A percentile compares a stretch with the other conserved stretches of the same genome.
Evolutionary conservation across 2,113 vertebrate genomes (phyloP).

Genomic region (Cisticola juncidis): DNA sequence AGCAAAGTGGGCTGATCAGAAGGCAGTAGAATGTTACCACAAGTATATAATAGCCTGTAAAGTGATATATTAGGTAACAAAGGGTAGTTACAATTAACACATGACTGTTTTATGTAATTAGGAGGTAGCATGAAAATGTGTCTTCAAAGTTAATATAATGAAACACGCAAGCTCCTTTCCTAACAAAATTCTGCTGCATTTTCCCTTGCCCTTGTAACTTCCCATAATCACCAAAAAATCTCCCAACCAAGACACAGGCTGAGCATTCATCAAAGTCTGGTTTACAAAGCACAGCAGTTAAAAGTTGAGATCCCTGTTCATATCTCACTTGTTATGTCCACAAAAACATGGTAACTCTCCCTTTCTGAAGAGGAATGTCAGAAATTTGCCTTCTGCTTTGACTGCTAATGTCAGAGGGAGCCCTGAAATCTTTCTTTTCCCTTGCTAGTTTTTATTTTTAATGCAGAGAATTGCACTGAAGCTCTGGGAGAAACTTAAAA

Average conservation of each 20-base stretch:
- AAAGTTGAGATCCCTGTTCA: not conserved
- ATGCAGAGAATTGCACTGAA: not conserved
- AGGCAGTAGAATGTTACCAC: not conserved
- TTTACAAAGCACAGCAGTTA: not conserved
- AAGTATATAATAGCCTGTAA: not conserved
- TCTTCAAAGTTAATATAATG: not conserved
- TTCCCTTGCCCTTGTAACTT: not conserved
- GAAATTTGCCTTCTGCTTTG: not conserved
- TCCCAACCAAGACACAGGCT: not conserved
- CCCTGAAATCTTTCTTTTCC: not conserved
- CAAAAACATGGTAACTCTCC: not conserved
- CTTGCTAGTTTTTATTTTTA: not conserved
- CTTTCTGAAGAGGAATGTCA: not conserved
- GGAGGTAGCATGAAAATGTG: accelerated
- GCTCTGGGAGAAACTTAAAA: not conserved
- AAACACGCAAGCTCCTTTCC: not conserved
- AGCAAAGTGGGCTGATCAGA: conserved; percentile 36
- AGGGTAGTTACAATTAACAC: not conserved
- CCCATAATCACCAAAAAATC: not conserved
- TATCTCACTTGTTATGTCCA: not conserved
- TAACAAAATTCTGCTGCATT: not conserved
- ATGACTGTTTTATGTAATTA: not conserved
- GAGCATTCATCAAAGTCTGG: not conserved
- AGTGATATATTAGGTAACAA: not conserved
- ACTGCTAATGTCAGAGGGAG: not conserved